Percentiles rank a stretch among this genome's conserved stretches.
Conservation (phyloP, 2,113 vertebrate species). For the Tichodroma muraria region DNA sequence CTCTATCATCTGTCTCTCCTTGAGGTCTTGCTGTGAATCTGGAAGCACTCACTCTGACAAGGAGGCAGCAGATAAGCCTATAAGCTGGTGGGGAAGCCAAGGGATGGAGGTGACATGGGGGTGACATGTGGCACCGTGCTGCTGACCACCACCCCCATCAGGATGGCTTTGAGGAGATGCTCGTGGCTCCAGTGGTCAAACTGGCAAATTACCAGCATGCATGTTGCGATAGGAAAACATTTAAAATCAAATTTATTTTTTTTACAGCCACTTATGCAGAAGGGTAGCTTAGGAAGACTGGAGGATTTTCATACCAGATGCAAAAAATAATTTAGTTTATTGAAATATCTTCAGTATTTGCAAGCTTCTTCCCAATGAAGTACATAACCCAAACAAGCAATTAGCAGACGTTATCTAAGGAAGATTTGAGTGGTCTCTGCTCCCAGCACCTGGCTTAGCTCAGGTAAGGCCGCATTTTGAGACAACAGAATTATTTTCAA, state of each 20-base stretch:
- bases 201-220: accelerated
- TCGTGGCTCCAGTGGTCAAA: background rate
- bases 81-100: conserved; percentile 24
- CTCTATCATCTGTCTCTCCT: conserved; percentile 80
- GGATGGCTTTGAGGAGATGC: background rate
- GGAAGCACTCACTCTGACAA: conserved; percentile 40
- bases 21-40: conserved; percentile 74
- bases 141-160: background rate
- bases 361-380: background rate
- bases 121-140: background rate
- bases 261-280: background rate
- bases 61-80: conserved; percentile 47
- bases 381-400: background rate
- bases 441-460: background rate
- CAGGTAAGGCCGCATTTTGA: background rate
- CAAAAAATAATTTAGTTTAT: background rate
- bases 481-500: background rate
- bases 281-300: background rate
- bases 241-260: background rate
- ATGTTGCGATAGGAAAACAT: background rate
- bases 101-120: background rate
- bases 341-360: background rate
- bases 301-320: background rate
- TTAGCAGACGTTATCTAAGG: background rate
- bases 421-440: background rate